Evolutionary conservation across 1,140 invertebrate genomes (phyloP), one percentile per base, ranked within the genome.

Genomic region (Planococcus citri): DNA sequence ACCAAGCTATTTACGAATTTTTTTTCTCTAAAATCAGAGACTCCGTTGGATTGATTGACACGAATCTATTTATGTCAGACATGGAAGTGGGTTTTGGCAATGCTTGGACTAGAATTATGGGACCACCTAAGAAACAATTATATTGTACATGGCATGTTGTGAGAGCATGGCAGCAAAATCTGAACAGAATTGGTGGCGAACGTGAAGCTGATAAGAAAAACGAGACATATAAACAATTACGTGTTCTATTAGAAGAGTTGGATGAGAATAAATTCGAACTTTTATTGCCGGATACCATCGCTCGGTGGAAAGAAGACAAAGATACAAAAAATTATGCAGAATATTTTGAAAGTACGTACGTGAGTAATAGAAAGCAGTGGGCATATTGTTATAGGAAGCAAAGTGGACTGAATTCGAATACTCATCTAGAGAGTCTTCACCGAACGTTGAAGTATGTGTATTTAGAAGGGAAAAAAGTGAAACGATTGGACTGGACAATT

Each of bases 341-440:
- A n/a, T n/a, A n/a, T n/a, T n/a, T n/a, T n/a, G n/a, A n/a, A n/a
- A n/a, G n/a, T 1, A 27, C 27, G 27, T 68, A 29, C 22, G 25
- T 27, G 12, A 27, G 1, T 17, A 29, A 20, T 14, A 20, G n/a
- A 20, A 3, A 1, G 22, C 9, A 24, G 8, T 74, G 73, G 73
- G 73, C 73, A 0, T 73, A 74, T 70, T 73, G 72, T 60, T 73
- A 57, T 57, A 0, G 73, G 1, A n/a, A n/a, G n/a, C n/a, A n/a
- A n/a, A 33, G 6, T 27, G 1, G 70, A 0, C 12, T 71, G 9
- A 72, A 72, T 37, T 73, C 73, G 6, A 74, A 74, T 68, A 73
- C 73, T 69, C 72, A 69, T 1, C 17, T 73, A 8, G 72, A 73
- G 69, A 27, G 68, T 17, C 71, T 74, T 60, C 73, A 73, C 27